Conservation (phyloP, 2,797 vertebrate species). For the Erethizon dorsatum region DNA sequence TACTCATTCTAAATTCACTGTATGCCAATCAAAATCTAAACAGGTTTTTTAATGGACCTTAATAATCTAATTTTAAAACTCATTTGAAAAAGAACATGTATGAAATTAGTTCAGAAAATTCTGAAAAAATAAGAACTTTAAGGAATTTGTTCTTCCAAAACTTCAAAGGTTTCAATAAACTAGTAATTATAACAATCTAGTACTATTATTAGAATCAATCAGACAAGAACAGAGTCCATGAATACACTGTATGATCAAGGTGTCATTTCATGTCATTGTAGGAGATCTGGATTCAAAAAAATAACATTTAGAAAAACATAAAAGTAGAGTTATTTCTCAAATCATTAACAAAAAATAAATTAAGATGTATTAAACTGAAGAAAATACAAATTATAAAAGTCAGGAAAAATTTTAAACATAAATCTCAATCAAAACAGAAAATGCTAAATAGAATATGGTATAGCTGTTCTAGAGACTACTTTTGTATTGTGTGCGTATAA, state of each 20-base stretch:
- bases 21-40: background rate
- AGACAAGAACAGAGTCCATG: background rate
- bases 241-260: background rate
- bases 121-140: background rate
- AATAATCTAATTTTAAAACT: conserved; percentile 40
- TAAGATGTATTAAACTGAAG: background rate
- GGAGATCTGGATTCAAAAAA: conserved; percentile 14
- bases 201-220: background rate
- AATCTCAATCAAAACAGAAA: background rate
- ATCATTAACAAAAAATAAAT: background rate
- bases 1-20: background rate
- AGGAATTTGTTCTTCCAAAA: background rate
- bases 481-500: background rate
- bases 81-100: background rate
- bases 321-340: background rate
- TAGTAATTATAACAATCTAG: background rate
- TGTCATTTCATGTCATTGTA: background rate
- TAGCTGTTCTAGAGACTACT: background rate
- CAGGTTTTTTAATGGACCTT: background rate
- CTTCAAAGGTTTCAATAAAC: background rate
- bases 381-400: conserved; percentile 5
- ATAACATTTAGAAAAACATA: background rate
- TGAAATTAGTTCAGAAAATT: background rate
- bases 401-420: background rate
- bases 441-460: background rate